Evolutionary conservation across 2,888 invertebrate genomes (phyloP).

Genomic region (Tenthredo scrophulariae): DNA sequence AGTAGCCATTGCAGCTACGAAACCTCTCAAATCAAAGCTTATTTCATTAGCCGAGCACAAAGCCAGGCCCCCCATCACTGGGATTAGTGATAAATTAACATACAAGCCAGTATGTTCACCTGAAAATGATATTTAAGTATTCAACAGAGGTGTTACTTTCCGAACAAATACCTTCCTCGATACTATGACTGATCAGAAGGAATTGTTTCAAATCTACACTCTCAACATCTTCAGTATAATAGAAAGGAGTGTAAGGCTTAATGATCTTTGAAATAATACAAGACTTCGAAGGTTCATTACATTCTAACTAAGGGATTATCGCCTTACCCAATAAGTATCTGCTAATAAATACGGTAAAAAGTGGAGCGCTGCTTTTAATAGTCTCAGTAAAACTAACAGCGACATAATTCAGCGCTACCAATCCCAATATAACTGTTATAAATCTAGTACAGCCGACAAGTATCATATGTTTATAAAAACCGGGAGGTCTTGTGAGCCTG

Average conservation of each 20-base stretch:
- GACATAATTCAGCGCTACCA: slow-evolving; percentile 88
- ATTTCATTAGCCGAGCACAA: slow-evolving; percentile 89
- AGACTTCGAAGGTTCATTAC: neutral
- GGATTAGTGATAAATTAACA: slow-evolving; percentile 86
- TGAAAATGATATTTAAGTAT: slow-evolving; percentile 65
- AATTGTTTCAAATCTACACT: too few species aligned
- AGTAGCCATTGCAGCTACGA: slow-evolving; percentile 88
- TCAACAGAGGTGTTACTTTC: neutral
- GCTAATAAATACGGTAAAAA: slow-evolving; percentile 89
- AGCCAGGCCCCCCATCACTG: slow-evolving; percentile 88
- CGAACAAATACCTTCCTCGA: neutral
- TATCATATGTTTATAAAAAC: slow-evolving; percentile 87
- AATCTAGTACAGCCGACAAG: slow-evolving; percentile 87
- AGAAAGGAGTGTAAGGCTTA: neutral
- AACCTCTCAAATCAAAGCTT: slow-evolving; percentile 87
- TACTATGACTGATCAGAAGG: too few species aligned
- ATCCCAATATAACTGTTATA: slow-evolving; percentile 86
- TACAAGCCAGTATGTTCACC: slow-evolving; percentile 84
- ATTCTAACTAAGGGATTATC: slow-evolving; percentile 13
- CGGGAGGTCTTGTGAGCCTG: slow-evolving; percentile 82
- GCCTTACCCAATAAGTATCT: slow-evolving; percentile 82
- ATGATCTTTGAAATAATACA: slow-evolving; percentile 5
- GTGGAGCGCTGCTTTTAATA: slow-evolving; percentile 89
- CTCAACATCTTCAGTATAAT: neutral
- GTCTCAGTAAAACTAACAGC: slow-evolving; percentile 91